Conservation (phyloP, 2,113 vertebrate genomes). For the Hippolais icterina region DNA sequence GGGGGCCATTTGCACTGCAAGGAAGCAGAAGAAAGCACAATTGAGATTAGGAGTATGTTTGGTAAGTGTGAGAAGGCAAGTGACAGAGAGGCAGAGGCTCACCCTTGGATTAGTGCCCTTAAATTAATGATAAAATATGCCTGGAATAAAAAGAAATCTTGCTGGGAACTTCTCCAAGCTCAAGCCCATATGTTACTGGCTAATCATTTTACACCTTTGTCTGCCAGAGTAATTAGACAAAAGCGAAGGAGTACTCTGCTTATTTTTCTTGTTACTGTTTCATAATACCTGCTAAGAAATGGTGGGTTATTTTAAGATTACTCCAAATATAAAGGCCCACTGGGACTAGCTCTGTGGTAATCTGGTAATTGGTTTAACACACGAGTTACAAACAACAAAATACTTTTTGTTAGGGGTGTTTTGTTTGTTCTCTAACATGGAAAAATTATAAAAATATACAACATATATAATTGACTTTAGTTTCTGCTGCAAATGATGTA, state of each 20-base stretch:
- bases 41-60: neutral
- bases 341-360: neutral
- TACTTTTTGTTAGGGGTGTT: neutral
- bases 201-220: constrained; percentile 60
- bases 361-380: neutral
- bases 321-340: neutral
- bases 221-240: constrained; percentile 57
- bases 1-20: neutral
- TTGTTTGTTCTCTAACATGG: neutral
- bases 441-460: neutral
- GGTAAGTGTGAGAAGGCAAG: neutral
- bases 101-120: constrained; percentile 16
- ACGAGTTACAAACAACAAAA: neutral
- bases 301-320: neutral
- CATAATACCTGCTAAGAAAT: neutral
- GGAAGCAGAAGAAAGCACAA: neutral
- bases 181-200: constrained; percentile 58
- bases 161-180: constrained; percentile 42
- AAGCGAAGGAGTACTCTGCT: neutral
- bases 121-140: constrained; percentile 62
- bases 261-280: constrained; percentile 23
- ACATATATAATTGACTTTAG: neutral
- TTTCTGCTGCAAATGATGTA: neutral
- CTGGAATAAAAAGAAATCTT: constrained; percentile 28
- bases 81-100: constrained; percentile 27